Evolutionary conservation across 2,888 invertebrate genomes (phyloP), one percentile per base, ranked within the genome.

Genomic region (Yponomeuta plumbellus): DNA sequence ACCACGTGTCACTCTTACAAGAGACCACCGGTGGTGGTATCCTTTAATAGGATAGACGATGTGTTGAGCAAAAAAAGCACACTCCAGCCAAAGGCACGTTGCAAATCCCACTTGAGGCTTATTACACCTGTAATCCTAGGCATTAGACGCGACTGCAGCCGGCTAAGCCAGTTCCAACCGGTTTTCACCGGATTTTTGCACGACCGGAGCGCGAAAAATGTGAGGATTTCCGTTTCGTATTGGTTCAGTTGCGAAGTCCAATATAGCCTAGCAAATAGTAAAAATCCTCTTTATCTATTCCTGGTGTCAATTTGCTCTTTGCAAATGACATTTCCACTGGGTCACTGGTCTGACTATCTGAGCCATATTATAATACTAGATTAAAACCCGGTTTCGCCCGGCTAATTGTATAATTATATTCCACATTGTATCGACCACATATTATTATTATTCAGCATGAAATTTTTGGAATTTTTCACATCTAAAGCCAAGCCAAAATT

Each of bases 141-240:
- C 69, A 72, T 78, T 75, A 76, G 70, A 66, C 69, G 57, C 67
- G 67, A 70, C 68, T 65, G 73, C 71, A 70, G 69, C 40, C 66
- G 68, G 66, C 61, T 61, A 56, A 59, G 68, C 65, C 65, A 65
- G 67, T 68, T 70, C 69, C 66, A 70, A 73, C 72, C 66, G 68
- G 71, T 74, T 75, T 74, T 75, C 74, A 72, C 74, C 71, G 69
- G 64, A 68, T 70, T 69, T 70, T 67, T 68, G 67, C 61, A 17
- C 22, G n/a, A n/a, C 21, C 58, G 44, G 13, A 17, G 44, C 5
- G 44, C 44, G 44, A 52, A 52, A 52, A 52, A 52, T 52, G 44
- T 52, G 2, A 17, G 3, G 5, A 3, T 52, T 52, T 13, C 8
- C 17, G 13, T 52, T 52, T 52, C 6, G 17, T 52, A 1, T 52